Base-by-base conservation (phyloP, 2,888 invertebrate species). In the Zaprionus lineosus region DNA sequence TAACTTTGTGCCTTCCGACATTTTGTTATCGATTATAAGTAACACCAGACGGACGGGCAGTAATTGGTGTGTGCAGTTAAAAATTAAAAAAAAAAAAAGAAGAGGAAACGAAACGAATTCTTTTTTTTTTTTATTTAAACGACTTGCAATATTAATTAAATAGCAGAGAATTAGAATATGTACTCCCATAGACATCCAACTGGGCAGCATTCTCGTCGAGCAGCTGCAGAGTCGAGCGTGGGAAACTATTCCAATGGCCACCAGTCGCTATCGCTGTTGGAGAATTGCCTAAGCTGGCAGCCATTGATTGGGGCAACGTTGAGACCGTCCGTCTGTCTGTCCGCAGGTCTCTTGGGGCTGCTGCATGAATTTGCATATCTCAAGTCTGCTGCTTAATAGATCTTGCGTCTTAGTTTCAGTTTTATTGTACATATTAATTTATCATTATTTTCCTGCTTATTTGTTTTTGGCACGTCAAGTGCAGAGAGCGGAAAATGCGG, bases 81-180 rank as follows among this genome's bases (percentile, higher is more conserved):
- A n/a, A n/a, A n/a, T n/a, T n/a, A n/a, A n/a, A n/a, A n/a, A n/a
- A n/a, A n/a, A n/a, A n/a, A n/a, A n/a, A n/a, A n/a, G n/a, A n/a
- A n/a, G n/a, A n/a, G n/a, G n/a, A n/a, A n/a, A n/a, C n/a, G n/a
- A n/a, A n/a, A n/a, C n/a, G n/a, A n/a, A 21, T 21, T 21, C 3
- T 21, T 24, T 24, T 24, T 24, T 24, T 24, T 3, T 4, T 8
- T 3, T 24, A 24, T 24, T 3, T 24, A 24, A 24, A 19, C 19
- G 5, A 19, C 24, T 7, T 24, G 39, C 55, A 37, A 39, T 70
- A 74, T 74, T 70, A 84, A 84, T 81, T 76, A 73, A 57, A 65
- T 51, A 41, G 56, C 47, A 51, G 55, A 15, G 46, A 61, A 79
- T 79, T 83, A 76, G 81, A 83, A 76, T n/a, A n/a, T n/a, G n/a